These are phyloP conservation scores for Dromaius novaehollandiae DNA, from an alignment of 2,113 vertebrate genomes.

Conservation along the genomic window DNA sequence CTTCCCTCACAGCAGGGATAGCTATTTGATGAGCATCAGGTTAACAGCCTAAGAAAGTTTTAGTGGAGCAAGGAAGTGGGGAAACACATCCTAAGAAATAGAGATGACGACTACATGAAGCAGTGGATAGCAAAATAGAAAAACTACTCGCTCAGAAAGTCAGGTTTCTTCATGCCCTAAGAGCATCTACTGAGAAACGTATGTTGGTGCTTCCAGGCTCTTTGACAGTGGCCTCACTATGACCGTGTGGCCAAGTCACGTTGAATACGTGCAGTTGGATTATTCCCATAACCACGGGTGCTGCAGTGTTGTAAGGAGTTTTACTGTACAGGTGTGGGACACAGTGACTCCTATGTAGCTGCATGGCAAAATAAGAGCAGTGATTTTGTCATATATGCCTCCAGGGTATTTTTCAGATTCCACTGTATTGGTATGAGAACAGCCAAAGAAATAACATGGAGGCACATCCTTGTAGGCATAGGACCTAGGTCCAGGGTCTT, in stretches of 20 bases:
- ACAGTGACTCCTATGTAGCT: not conserved
- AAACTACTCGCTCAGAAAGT: not conserved
- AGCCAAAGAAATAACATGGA: not conserved
- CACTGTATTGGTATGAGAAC: not conserved
- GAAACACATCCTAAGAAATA: not conserved
- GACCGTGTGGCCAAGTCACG: not conserved
- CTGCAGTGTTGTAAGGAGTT: not conserved
- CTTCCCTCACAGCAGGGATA: not conserved
- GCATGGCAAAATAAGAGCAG: not conserved
- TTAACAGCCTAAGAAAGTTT: not conserved
- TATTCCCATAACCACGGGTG: not conserved
- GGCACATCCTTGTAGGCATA: not conserved
- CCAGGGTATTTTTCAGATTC: not conserved
- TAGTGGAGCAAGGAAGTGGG: not conserved
- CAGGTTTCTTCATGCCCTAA: not conserved
- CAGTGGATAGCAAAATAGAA: not conserved
- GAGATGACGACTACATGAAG: not conserved
- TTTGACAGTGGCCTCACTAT: not conserved
- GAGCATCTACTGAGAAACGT: not conserved
- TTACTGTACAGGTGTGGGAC: not conserved
- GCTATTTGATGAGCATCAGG: not conserved
- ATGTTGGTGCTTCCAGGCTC: rapidly evolving
- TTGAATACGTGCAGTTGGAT: not conserved
- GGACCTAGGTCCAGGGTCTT: not conserved
- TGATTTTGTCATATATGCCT: not conserved